Percentiles rank a stretch among this genome's conserved stretches.
Conservation (phyloP, 2,797 vertebrate genomes). For the Peromyscus aztecus region DNA sequence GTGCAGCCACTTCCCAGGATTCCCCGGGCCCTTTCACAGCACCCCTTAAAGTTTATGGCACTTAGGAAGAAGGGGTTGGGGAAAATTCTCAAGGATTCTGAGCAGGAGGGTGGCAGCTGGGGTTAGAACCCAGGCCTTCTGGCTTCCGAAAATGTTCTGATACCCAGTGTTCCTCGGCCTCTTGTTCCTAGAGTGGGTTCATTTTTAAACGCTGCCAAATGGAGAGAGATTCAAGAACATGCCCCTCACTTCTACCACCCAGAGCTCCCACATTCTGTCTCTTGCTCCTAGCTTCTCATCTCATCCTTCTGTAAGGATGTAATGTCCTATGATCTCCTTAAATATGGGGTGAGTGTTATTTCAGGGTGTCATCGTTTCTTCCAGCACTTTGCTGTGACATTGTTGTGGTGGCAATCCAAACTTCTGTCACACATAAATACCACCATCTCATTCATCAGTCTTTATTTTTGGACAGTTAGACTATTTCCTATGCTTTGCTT, state of each 20-base stretch:
- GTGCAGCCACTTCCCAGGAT: fast-evolving
- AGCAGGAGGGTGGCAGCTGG: fast-evolving
- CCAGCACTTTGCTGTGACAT: background rate
- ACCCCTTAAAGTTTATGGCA: background rate
- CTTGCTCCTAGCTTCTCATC: fast-evolving
- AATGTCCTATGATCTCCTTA: background rate
- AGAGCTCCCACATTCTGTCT: fast-evolving
- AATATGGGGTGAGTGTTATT: fast-evolving
- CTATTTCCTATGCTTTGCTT: background rate
- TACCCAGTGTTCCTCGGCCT: fast-evolving
- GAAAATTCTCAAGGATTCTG: fast-evolving
- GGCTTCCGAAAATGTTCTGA: background rate
- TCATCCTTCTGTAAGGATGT: fast-evolving
- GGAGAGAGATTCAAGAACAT: fast-evolving
- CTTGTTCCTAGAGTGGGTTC: fast-evolving
- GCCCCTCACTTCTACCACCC: fast-evolving
- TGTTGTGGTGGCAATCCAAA: background rate
- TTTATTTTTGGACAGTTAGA: background rate
- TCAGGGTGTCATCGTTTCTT: fast-evolving
- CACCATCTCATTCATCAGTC: background rate
- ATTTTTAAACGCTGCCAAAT: fast-evolving
- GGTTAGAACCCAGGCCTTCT: background rate
- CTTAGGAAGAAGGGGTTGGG: background rate
- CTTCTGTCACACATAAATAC: background rate
- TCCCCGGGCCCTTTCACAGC: background rate